phyloP scores from a whole-genome alignment of 2,888 invertebrate species.

The Erpobdella octoculata region DNA sequence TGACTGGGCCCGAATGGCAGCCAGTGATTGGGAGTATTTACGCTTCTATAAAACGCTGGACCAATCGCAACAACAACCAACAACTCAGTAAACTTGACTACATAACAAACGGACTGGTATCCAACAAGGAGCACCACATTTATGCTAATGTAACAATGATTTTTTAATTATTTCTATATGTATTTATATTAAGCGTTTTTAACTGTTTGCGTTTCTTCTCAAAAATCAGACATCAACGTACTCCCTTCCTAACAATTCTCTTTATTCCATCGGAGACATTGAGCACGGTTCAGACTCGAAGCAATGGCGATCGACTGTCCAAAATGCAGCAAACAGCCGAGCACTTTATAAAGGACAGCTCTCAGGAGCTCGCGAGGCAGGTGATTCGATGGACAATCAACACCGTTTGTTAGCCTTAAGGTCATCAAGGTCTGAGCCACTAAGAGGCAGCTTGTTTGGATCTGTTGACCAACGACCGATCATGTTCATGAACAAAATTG shows the following conservation, averaged over 20 bases:
- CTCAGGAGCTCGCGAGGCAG: background rate
- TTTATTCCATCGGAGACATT: background rate
- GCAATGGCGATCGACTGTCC: background rate
- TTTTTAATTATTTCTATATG: background rate
- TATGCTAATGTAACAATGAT: background rate
- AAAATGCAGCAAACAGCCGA: background rate
- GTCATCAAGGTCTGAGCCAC: slow-evolving; percentile 13
- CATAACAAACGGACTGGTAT: no score
- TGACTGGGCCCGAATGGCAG: slow-evolving; percentile 88
- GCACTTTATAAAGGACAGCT: background rate
- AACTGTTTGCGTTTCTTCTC: no score
- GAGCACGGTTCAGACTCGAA: background rate
- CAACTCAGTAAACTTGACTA: slow-evolving; percentile 16
- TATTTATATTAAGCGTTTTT: background rate
- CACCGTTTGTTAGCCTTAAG: background rate
- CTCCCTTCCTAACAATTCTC: background rate
- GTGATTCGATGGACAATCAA: background rate
- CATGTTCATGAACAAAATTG: background rate
- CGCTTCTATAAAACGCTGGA: slow-evolving; percentile 24
- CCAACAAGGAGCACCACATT: background rate
- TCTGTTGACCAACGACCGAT: slow-evolving; percentile 5
- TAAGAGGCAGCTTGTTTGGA: background rate
- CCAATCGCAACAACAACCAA: slow-evolving; percentile 20
- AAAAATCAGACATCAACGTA: background rate
- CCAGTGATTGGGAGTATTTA: slow-evolving; percentile 58